These are phyloP conservation scores for Gallirallus australis DNA, from an alignment of 2,797 vertebrate genomes.

Conservation along the genomic window DNA sequence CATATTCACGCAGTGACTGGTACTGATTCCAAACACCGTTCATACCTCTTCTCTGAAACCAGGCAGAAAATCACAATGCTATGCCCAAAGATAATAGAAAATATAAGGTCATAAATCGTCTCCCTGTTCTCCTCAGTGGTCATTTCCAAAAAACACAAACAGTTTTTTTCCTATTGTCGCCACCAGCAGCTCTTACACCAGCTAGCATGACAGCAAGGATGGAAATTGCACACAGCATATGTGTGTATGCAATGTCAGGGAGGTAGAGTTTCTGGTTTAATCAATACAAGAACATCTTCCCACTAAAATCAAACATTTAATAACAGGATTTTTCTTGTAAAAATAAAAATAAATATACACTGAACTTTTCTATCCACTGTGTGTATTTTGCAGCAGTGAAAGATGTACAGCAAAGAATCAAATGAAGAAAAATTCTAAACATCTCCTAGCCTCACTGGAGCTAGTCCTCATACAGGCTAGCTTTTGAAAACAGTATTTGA, in stretches of 20 bases:
- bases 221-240: neutral
- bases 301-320: neutral
- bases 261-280: neutral
- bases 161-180: neutral
- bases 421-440: conserved; percentile 12
- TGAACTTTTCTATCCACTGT: neutral
- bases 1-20: neutral
- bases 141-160: neutral
- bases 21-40: neutral
- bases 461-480: neutral
- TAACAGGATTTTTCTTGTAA: neutral
- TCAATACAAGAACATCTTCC: neutral
- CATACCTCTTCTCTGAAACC: conserved; percentile 9
- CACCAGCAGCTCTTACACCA: neutral
- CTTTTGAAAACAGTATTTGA: conserved; percentile 45
- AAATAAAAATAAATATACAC: conserved; percentile 12
- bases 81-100: neutral
- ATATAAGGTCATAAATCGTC: neutral
- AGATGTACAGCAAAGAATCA: neutral
- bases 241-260: neutral
- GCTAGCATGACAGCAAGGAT: neutral
- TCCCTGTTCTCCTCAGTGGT: neutral
- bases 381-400: neutral
- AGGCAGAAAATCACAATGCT: conserved; percentile 31
- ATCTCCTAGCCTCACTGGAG: neutral